A percentile compares a stretch with the other conserved stretches of the same genome.
These are phyloP conservation scores for Piscicola geometra DNA, from an alignment of 2,888 invertebrate species.

Conservation along the genomic window DNA sequence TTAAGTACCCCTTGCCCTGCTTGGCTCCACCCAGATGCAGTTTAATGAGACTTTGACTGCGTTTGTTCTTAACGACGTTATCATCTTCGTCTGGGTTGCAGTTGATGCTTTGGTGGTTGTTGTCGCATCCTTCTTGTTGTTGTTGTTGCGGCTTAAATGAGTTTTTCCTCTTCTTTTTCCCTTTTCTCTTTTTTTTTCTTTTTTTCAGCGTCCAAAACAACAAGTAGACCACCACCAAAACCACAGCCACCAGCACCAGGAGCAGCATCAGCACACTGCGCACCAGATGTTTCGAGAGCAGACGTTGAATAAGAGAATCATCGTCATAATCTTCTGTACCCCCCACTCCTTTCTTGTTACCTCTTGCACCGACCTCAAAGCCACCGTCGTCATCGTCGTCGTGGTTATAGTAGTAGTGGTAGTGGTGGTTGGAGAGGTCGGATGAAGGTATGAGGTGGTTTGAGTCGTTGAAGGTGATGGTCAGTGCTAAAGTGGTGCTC, in stretches of 20 bases:
- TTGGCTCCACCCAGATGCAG: background rate
- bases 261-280: background rate
- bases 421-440: too few species aligned
- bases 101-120: background rate
- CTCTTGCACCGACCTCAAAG: too few species aligned
- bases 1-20: background rate
- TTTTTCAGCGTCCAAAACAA: background rate
- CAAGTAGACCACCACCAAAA: background rate
- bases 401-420: background rate
- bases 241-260: background rate
- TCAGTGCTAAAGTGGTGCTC: too few species aligned
- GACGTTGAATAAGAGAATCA: background rate
- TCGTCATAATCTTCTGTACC: background rate
- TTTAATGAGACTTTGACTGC: background rate
- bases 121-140: background rate
- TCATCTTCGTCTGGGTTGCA: background rate
- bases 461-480: too few species aligned
- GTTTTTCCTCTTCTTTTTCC: background rate
- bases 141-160: background rate
- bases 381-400: too few species aligned
- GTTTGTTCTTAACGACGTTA: background rate
- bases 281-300: background rate
- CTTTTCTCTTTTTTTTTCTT: background rate
- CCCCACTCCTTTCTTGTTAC: too few species aligned
- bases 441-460: too few species aligned